Conservation (phyloP, 2,113 vertebrate species). For the Microcebus griseorufus region DNA sequence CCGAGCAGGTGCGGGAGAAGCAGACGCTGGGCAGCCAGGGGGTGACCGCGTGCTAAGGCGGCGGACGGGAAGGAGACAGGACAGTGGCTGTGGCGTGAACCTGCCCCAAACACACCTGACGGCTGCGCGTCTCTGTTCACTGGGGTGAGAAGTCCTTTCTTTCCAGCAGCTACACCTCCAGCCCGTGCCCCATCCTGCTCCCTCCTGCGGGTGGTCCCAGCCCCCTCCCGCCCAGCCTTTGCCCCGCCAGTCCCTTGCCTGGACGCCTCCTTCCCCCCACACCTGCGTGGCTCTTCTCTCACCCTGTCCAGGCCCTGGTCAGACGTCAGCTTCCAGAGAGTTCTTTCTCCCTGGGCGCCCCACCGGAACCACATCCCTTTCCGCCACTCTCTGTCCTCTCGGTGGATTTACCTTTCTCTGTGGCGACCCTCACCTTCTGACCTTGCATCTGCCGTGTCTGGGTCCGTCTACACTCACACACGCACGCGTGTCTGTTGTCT, state of each 20-base stretch:
- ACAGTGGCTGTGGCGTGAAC: background rate
- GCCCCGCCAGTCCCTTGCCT: too few relatives aligned
- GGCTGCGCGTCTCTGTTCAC: background rate
- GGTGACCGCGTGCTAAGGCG: background rate
- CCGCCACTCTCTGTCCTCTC: background rate
- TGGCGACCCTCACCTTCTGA: background rate
- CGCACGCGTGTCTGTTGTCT: background rate
- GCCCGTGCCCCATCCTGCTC: background rate
- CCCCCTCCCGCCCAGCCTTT: background rate
- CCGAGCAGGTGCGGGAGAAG: background rate
- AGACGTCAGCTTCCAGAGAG: background rate
- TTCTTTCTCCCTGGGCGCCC: background rate
- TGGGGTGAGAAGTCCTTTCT: background rate
- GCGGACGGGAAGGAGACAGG: background rate
- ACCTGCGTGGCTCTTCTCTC: background rate
- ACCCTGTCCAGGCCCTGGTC: background rate
- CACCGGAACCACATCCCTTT: background rate
- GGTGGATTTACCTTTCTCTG: background rate
- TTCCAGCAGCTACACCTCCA: rapidly evolving
- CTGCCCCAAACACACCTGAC: background rate
- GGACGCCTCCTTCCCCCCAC: background rate
- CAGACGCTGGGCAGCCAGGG: background rate
- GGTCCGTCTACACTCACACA: rapidly evolving
- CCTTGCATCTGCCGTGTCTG: background rate
- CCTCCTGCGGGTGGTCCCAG: background rate